phyloP scores from a whole-genome alignment of 2,113 vertebrate species.

The Mastomys coucha region DNA sequence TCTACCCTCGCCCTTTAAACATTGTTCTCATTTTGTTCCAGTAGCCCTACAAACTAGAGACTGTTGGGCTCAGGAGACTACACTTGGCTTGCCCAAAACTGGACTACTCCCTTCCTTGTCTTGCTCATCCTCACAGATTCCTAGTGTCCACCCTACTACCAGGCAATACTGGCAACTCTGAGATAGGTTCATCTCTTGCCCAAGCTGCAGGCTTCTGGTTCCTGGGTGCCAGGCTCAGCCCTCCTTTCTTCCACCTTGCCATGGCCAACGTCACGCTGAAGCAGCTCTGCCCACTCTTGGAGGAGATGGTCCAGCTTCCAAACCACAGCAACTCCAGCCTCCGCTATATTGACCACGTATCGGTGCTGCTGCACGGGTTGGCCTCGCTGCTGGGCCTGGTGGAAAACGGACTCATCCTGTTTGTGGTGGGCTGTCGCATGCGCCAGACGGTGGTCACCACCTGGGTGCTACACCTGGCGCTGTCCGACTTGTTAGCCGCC shows the following conservation, averaged over 20 bases:
- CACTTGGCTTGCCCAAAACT: not conserved
- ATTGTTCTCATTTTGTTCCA: not conserved
- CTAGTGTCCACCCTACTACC: fast-evolving
- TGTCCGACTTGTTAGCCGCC: slow-evolving; percentile 87
- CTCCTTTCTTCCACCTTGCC: not conserved
- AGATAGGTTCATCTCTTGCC: not conserved
- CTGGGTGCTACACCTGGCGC: slow-evolving; percentile 90
- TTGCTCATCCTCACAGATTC: not conserved
- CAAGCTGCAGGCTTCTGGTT: not conserved
- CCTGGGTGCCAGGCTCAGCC: fast-evolving
- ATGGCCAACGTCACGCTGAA: slow-evolving; percentile 50
- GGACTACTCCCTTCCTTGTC: too few species aligned
- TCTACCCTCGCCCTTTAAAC: not conserved
- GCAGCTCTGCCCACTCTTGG: slow-evolving; percentile 67
- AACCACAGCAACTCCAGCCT: slow-evolving; percentile 64
- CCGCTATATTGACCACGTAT: slow-evolving; percentile 76
- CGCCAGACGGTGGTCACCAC: slow-evolving; percentile 86
- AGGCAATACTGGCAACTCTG: not conserved
- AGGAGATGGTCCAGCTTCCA: slow-evolving; percentile 59
- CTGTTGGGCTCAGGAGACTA: not conserved
- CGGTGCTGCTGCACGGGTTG: slow-evolving; percentile 86
- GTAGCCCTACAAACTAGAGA: not conserved
- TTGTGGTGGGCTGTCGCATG: slow-evolving; percentile 85
- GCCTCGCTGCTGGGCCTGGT: slow-evolving; percentile 85
- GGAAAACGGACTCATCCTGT: slow-evolving; percentile 88